A percentile compares a stretch with the other conserved stretches of the same genome.
phyloP scores from a whole-genome alignment of 1,140 invertebrate species.

The Scaptomyza graminum region DNA sequence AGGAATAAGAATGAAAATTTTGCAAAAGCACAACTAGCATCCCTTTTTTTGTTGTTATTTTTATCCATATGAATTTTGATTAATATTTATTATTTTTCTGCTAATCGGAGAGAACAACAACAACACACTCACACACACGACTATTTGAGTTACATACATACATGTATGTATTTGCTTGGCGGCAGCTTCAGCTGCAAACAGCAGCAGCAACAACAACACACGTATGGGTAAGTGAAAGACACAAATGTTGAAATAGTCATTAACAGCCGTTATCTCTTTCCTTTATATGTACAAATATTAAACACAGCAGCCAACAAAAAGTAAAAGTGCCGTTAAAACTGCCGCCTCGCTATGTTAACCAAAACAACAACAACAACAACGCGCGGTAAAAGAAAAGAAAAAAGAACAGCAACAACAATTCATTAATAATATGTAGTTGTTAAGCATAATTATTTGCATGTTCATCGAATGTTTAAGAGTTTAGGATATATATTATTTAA shows the following conservation, averaged over 20 bases:
- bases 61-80: conserved; percentile 12
- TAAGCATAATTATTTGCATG: conserved; percentile 52
- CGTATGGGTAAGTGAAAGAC: conserved; percentile 10
- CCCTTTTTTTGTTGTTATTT: conserved; percentile 23
- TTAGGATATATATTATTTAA: conserved; percentile 35
- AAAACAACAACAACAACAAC: conserved; percentile 11
- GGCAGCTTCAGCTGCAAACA: conserved; percentile 9
- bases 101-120: conserved; percentile 30
- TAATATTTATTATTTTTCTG: conserved; percentile 40
- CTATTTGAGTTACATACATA: background rate
- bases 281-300: background rate
- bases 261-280: background rate
- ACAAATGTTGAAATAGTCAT: background rate
- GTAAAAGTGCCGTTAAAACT: conserved; percentile 12
- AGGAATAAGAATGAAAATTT: conserved; percentile 8
- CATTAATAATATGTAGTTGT: conserved; percentile 9
- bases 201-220: conserved; percentile 17
- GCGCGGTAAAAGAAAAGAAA: conserved; percentile 18
- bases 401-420: conserved; percentile 9
- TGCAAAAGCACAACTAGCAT: conserved; percentile 33
- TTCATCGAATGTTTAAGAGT: conserved; percentile 67
- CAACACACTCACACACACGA: conserved; percentile 18
- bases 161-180: conserved; percentile 18
- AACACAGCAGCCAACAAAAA: conserved; percentile 9
- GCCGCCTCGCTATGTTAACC: conserved; percentile 15